These are phyloP conservation scores for Manacus vitellinus DNA, from an alignment of 2,113 vertebrate genomes.

Conservation along the genomic window DNA sequence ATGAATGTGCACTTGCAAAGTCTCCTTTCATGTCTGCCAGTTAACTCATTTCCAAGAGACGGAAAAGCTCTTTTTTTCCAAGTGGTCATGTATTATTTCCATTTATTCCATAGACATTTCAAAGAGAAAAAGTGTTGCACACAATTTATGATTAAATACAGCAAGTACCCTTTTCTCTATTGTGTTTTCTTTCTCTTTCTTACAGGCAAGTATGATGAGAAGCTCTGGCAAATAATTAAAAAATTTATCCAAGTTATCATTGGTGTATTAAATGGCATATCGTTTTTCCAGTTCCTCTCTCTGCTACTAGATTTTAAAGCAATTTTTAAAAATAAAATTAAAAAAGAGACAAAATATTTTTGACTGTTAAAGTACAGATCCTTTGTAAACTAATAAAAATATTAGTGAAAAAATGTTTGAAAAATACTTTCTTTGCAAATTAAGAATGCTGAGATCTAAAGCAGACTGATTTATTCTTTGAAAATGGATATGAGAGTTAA, in stretches of 20 bases:
- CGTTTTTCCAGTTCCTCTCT: not conserved
- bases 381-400: not conserved
- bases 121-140: not conserved
- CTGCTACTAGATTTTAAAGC: not conserved
- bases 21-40: not conserved
- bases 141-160: not conserved
- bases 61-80: not conserved
- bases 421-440: not conserved
- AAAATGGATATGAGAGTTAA: slow-evolving; percentile 35
- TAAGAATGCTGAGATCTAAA: not conserved
- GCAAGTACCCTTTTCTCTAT: not conserved
- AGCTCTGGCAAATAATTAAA: not conserved
- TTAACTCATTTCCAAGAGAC: not conserved
- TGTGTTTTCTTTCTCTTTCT: slow-evolving; percentile 1
- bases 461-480: slow-evolving; percentile 6
- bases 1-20: not conserved
- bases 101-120: not conserved
- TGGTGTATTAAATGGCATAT: not conserved
- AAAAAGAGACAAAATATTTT: not conserved
- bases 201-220: not conserved
- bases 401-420: not conserved
- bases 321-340: not conserved
- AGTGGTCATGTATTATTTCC: not conserved
- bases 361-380: not conserved
- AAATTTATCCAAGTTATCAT: not conserved